phyloP scores from a whole-genome alignment of 2,797 vertebrate genomes.

The Chanos chanos region DNA sequence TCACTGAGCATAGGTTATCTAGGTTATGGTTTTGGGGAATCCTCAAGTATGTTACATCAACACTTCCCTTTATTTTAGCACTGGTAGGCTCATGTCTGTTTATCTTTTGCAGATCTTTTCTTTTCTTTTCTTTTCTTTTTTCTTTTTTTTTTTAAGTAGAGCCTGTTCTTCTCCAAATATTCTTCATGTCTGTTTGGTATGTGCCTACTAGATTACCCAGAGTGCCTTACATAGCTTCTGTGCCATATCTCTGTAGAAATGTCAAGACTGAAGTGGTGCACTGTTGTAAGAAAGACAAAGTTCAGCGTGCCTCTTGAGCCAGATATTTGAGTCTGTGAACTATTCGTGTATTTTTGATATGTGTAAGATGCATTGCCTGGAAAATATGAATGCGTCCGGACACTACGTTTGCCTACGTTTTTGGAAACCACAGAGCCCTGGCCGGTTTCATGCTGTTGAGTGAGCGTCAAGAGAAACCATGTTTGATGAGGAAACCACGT shows the following conservation, averaged over 20 bases:
- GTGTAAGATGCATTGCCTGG: too few relatives aligned
- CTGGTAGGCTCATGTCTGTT: too few relatives aligned
- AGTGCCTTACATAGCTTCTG: background rate
- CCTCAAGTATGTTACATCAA: background rate
- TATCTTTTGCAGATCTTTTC: too few relatives aligned
- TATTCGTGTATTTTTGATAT: too few relatives aligned
- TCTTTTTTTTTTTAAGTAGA: background rate
- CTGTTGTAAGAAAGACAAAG: background rate
- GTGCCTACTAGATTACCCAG: conserved; percentile 7
- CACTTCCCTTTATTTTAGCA: background rate
- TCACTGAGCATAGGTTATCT: background rate
- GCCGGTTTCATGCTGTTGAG: too few relatives aligned
- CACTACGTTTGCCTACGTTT: too few relatives aligned
- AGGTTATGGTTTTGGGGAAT: background rate
- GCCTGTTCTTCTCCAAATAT: background rate
- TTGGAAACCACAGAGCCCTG: too few relatives aligned
- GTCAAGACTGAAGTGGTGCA: background rate
- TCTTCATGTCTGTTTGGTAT: background rate
- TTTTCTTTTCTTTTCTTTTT: too few relatives aligned
- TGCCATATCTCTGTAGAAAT: background rate
- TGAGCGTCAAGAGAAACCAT: too few relatives aligned
- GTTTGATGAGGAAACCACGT: too few relatives aligned
- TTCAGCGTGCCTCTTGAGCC: background rate
- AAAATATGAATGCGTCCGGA: too few relatives aligned
- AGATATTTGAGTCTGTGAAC: too few relatives aligned